Evolutionary conservation across 2,113 vertebrate species (phyloP), one percentile per base, ranked within the genome.

Genomic region (Mellivora capensis): DNA sequence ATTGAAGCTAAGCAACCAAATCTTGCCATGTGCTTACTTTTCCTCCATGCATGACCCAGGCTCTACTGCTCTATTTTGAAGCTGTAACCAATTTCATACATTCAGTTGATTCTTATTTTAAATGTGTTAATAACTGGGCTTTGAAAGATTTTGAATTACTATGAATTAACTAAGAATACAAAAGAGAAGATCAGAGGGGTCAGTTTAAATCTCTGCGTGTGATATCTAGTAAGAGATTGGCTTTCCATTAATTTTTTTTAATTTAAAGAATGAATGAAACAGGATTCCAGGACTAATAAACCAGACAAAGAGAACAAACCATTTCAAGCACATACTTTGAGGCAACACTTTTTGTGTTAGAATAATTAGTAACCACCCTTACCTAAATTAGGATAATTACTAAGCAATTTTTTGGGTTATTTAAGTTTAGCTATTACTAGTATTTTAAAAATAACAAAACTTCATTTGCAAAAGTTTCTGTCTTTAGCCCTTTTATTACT

Each of bases 361-460:
- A 94, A 59, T 93, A 64, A 96, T 95, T 92, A 87, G 42, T 61
- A 94, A 94, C 67, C 23, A 47, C n/a, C 72, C 27, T 77, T 91
- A 52, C 49, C 54, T 89, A 87, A 76, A 93, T 91, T 67, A 57
- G 42, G 39, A 81, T 93, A 94, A 92, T 94, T 96, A 64, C 47
- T 69, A 61, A 9, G 44, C 25, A 90, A 54, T 39, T 34, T 52
- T 71, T 71, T 64, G 69, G 5, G 21, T 86, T 92, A 57, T 52
- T 91, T 96, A 91, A 79, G 20, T 67, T 96, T 20, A 72, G 42
- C 81, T 92, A 54, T 71, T 83, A 69, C 20, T 61, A 87, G 31
- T 57, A 93, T 7, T 93, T 95, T 25, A 82, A 95, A 89, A 52
- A 57, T 52, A 84, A 84, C 15, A 84, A 62, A 94, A 76, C 12